Conservation (phyloP, 2,888 invertebrate species). For the Gymnocheta viridis region DNA sequence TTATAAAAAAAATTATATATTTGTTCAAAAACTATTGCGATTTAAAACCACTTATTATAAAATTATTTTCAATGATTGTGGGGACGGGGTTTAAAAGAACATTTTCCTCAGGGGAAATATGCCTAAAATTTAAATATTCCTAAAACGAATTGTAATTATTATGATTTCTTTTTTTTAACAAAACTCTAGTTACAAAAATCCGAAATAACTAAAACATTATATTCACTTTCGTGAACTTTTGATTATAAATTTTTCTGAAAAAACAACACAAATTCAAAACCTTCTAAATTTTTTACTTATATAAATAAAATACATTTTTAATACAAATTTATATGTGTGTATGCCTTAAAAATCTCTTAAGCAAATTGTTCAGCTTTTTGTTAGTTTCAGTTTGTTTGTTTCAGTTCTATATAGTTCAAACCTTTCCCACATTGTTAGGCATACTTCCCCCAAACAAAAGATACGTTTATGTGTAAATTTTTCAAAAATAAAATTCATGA, state of each 20-base stretch:
- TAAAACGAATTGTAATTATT: background rate
- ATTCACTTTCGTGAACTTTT: background rate
- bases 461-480: background rate
- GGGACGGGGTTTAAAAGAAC: background rate
- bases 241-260: background rate
- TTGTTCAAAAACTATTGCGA: background rate
- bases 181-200: background rate
- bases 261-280: background rate
- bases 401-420: background rate
- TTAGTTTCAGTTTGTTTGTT: too few relatives aligned
- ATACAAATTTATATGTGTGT: background rate
- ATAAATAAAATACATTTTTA: too few relatives aligned
- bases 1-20: slow-evolving; percentile 3
- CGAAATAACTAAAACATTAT: background rate
- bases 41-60: slow-evolving; percentile 14
- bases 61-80: background rate
- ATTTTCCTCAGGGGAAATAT: background rate
- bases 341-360: too few relatives aligned
- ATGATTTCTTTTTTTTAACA: background rate
- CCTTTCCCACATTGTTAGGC: background rate
- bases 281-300: background rate
- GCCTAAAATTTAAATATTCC: background rate
- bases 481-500: slow-evolving; percentile 66
- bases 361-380: too few relatives aligned
- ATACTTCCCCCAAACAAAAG: slow-evolving; percentile 22